Conservation (phyloP, 2,888 invertebrate genomes). For the Lampropteryx suffumata region DNA sequence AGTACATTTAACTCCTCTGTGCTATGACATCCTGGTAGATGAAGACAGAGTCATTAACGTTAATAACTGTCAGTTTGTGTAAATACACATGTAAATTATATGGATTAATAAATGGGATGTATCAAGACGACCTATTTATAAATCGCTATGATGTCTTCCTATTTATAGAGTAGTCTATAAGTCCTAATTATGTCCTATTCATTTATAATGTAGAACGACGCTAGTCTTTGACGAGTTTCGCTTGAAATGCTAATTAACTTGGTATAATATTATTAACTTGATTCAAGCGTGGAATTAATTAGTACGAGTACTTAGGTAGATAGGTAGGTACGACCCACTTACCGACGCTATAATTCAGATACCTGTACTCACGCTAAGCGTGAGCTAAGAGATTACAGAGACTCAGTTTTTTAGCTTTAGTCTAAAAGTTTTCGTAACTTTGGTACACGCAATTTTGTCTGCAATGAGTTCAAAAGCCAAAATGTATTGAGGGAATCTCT, state of each 20-base stretch:
- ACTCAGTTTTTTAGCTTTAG: no score
- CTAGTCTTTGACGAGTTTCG: conserved; percentile 8
- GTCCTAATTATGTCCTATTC: conserved; percentile 12
- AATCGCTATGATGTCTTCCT: not conserved
- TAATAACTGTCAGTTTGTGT: conserved; percentile 32
- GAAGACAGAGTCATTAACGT: conserved; percentile 38
- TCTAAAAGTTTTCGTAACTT: no score
- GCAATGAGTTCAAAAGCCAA: no score
- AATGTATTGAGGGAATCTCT: no score
- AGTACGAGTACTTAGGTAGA: not conserved
- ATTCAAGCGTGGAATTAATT: conserved; percentile 24
- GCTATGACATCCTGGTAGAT: conserved; percentile 39
- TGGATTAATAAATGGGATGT: conserved; percentile 17
- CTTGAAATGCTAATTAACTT: conserved; percentile 18
- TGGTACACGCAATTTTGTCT: no score
- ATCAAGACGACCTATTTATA: conserved; percentile 12
- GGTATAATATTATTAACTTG: conserved; percentile 12
- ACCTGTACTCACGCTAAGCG: no score
- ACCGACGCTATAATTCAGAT: no score
- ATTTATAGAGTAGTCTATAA: conserved; percentile 8
- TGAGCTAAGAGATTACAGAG: no score
- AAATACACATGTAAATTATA: conserved; percentile 18
- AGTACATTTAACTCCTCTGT: conserved; percentile 54
- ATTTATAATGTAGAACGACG: conserved; percentile 5
- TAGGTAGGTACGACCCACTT: no score